Evolutionary conservation across 2,888 invertebrate genomes (phyloP), one percentile per base, ranked within the genome.

Genomic region (Sthenelais limicola): DNA sequence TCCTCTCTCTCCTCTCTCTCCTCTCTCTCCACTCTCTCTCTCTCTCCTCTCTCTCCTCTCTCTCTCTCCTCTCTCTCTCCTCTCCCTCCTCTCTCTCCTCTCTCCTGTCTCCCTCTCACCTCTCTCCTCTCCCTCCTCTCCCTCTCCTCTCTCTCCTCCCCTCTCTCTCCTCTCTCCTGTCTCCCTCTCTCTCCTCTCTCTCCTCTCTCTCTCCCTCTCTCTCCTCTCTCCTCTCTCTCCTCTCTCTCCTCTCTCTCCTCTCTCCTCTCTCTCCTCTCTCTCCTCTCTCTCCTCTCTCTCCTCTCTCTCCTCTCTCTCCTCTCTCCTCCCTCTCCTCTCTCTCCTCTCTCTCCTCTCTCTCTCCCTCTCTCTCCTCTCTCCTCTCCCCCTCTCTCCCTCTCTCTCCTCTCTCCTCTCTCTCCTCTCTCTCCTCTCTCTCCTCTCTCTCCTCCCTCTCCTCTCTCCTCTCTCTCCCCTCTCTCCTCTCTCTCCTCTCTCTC

Each of bases 191-290:
- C 21, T 30, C 49, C 15, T 32, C 35, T 21, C 47, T 38, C n/a
- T 12, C 54, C 54, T 7, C 54, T 43, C 33, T 33, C 51, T 2
- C 12, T 51, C 18, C 49, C 49, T 28, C 49, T 2, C 21, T 30
- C 49, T n/a, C 52, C 35, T 21, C 47, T 38, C 3, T 18, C 49
- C 24, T 38, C 32, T 21, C 21, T 21, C 9, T 9, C 30, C 9
- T 30, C 26, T 28, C 28, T 33, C 24, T 54, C 26, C 32, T 71
- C 18, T 9, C 54, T 32, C 28, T 35, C n/a, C 35, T 58, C 56
- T 58, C 21, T 35, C 3, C 54, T 24, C 1, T 52, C 26, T 1
- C 43, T 28, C n/a, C 35, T 5, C n/a, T 35, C 26, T 30, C 28
- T 30, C 3, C 47, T 48, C 21, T 47, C 47, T 15, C 48, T 66